Base-by-base conservation (phyloP, 1,140 invertebrate genomes). In the Lordiphosa collinella region DNA sequence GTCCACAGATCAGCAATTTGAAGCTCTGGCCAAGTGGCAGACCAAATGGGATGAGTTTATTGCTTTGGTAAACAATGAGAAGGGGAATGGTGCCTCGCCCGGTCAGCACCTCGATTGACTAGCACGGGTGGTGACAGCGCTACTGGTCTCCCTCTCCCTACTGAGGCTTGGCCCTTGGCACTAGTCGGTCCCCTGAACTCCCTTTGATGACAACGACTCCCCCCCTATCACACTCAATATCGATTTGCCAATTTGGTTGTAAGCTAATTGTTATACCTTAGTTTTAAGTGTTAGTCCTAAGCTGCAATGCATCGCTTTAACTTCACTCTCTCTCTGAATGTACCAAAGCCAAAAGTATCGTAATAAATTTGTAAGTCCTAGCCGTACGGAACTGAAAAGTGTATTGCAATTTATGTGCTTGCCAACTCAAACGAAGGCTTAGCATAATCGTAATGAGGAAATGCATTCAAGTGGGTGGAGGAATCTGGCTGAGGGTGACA, bases 231-330 rank as follows among this genome's bases (percentile, higher is more conserved):
- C n/a, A 3, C 36, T 29, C 46, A 32, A 47, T 55, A 41, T 48
- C 6, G 22, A 25, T 25, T n/a, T 40, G 22, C 25, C 36, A n/a
- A 49, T 11, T 50, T 72, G 14, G 44, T 54, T 57, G 44, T 78
- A 78, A 70, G 74, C 54, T 79, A 72, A 59, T 78, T 68, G 66
- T 89, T 49, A 93, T 93, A 73, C 92, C 94, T 75, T 75, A 75
- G 60, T 75, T 31, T 7, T 25, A 25, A 25, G 22, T 25, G 57
- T 51, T 63, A 79, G 40, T 36, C 14, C 37, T 78, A 68, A 61
- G 62, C 34, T 37, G 38, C 2, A 35, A 14, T 29, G 29, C 32
- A 48, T 22, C 3, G 31, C 13, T 16, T n/a, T 4, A 31, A 37
- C 6, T 5, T 14, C n/a, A n/a, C n/a, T n/a, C 11, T 18, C 3